Evolutionary conservation across 2,113 vertebrate species (phyloP).

Genomic region (Triplophysa tibetana): DNA sequence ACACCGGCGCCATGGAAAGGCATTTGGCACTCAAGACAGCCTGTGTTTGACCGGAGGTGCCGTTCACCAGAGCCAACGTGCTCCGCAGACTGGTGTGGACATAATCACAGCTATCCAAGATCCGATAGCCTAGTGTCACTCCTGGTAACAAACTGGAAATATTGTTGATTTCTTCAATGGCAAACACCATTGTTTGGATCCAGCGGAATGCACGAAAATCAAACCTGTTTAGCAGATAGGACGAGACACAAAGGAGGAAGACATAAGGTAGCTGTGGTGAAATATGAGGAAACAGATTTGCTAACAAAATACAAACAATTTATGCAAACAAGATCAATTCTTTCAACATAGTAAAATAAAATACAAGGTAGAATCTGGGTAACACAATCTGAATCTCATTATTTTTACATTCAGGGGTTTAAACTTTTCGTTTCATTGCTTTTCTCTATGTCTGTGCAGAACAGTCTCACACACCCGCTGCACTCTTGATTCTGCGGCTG

Average conservation of each 20-base stretch:
- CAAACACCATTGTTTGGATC: conserved; percentile 63
- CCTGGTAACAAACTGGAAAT: conserved; percentile 54
- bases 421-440: not conserved
- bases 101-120: conserved; percentile 72
- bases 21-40: conserved; percentile 39
- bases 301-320: not conserved
- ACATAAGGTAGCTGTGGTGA: not conserved
- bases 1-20: conserved; percentile 62
- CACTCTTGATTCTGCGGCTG: conserved; percentile 61
- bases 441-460: not conserved
- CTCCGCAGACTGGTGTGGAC: conserved; percentile 67
- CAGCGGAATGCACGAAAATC: conserved; percentile 64
- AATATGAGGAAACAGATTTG: not conserved
- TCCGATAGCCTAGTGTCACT: conserved; percentile 58
- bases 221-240: conserved; percentile 60
- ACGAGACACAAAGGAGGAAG: not conserved
- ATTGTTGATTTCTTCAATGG: conserved; percentile 60
- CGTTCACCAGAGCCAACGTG: conserved; percentile 62
- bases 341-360: not conserved
- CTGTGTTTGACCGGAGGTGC: conserved; percentile 24
- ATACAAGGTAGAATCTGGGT: not conserved
- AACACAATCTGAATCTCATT: not conserved
- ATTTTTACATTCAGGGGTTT: not conserved
- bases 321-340: not conserved
- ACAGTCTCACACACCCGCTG: conserved; percentile 64